Base-by-base conservation (phyloP, 35 echinoderm and acorn worm genomes). In the Chiridota heheva region DNA sequence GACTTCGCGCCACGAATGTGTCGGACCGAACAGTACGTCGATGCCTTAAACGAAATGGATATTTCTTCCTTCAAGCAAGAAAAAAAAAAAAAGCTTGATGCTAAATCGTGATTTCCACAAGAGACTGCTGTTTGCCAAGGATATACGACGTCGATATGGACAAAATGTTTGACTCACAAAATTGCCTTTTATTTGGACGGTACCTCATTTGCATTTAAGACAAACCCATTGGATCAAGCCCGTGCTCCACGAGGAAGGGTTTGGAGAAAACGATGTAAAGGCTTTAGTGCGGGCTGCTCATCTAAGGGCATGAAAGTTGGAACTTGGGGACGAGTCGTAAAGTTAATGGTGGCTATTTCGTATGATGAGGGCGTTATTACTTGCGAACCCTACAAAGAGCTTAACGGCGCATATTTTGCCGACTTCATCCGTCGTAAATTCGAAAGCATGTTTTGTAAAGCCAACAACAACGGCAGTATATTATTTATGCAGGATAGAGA, bases 131-230 rank as follows among this genome's bases (percentile, higher is more conserved):
- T 84, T 73, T 74, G 44, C 67, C 3, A 55, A 74, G 36, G 40
- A 74, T 10, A 60, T 84, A 15, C 22, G 18, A 4, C 44, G 38
- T 3, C 34, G 32, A 28, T 74, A 74, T 44, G 31, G 22, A 40
- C 1, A 34, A 59, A 51, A 53, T 47, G 32, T 82, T 82, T 69
- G 36, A 72, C 67, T 1, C 7, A 73, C 18, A 39, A 74, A 47
- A 28, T 63, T 63, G 82, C 69, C 3, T 84, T 84, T 42, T 84
- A 59, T 44, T 49, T 84, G 39, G 47, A 84, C 43, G 82, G 47
- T 7, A 69, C 65, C 26, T 57, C 68, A 2, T 84, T 84, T 64
- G 36, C 47, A 4, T 63, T 13, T 44, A 78, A 78, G 18, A 36
- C 45, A 10, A 60, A 78, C 17, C 55, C 74, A 13, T 8, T 1